phyloP scores from a whole-genome alignment of 2,113 vertebrate species.

The Naja naja region DNA sequence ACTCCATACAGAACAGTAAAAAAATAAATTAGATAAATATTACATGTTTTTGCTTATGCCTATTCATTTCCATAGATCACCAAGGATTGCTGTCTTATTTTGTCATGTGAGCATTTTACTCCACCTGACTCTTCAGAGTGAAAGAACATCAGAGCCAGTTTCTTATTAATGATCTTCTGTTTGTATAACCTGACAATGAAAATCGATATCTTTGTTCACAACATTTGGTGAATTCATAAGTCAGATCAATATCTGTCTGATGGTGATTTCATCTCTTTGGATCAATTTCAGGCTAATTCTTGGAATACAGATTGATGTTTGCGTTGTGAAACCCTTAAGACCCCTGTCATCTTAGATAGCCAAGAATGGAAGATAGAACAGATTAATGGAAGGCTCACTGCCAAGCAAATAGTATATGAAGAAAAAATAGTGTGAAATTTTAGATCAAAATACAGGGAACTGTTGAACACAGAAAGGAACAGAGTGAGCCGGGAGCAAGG shows the following conservation, averaged over 20 bases:
- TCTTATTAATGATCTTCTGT: constrained; percentile 33
- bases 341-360: constrained; percentile 16
- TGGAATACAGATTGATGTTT: constrained; percentile 47
- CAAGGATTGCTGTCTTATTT: neutral
- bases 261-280: constrained; percentile 42
- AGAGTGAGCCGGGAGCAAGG: neutral
- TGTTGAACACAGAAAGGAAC: neutral
- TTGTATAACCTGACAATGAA: constrained; percentile 53
- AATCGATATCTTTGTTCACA: constrained; percentile 59
- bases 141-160: constrained; percentile 42
- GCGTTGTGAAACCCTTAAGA: constrained; percentile 8
- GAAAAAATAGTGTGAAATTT: neutral
- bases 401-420: constrained; percentile 11
- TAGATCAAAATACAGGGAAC: constrained; percentile 12
- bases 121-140: constrained; percentile 25
- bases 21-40: constrained; percentile 27
- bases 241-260: constrained; percentile 42
- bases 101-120: constrained; percentile 33
- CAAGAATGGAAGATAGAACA: constrained; percentile 8
- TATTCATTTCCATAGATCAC: constrained; percentile 55
- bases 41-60: constrained; percentile 42
- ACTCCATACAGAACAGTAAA: constrained; percentile 11
- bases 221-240: constrained; percentile 58
- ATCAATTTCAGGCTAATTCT: constrained; percentile 30
- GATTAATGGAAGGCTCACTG: constrained; percentile 34